Conservation (phyloP, 1,140 invertebrate species). For the Drosophila arawakana region DNA sequence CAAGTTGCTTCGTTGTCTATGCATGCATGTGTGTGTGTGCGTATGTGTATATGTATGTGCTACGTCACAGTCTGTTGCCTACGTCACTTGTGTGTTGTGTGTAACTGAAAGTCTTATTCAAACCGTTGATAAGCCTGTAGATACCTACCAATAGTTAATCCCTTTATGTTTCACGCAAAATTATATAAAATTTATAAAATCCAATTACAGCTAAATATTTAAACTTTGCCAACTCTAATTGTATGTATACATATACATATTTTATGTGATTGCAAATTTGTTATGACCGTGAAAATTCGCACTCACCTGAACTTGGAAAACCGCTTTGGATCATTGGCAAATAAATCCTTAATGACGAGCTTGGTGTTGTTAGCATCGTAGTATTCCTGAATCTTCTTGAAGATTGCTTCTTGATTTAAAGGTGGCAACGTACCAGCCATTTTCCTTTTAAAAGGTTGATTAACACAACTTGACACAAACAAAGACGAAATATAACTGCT, state of each 20-base stretch:
- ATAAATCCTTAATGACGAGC: conserved; percentile 91
- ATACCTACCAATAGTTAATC: neutral
- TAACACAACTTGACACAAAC: conserved; percentile 55
- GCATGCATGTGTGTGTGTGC: neutral
- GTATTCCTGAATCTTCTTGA: conserved; percentile 90
- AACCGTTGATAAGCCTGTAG: neutral
- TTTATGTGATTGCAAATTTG: neutral
- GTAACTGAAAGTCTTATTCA: conserved; percentile 9
- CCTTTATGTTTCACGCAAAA: no score
- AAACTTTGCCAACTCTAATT: no score
- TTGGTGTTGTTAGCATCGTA: conserved; percentile 88
- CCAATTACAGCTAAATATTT: no score
- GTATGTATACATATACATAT: neutral
- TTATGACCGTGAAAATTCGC: conserved; percentile 32
- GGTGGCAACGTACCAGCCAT: conserved; percentile 78
- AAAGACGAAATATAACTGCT: conserved; percentile 47
- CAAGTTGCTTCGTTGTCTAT: neutral
- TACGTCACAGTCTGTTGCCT: neutral
- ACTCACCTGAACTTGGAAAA: conserved; percentile 93
- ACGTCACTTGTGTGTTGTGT: neutral
- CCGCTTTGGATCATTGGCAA: conserved; percentile 90
- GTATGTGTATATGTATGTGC: neutral
- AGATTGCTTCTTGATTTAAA: conserved; percentile 89
- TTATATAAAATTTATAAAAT: no score
- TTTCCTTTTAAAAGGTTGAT: conserved; percentile 56